A percentile compares a stretch with the other conserved stretches of the same genome.
Evolutionary conservation across 2,888 invertebrate genomes (phyloP).

Genomic region (Harpalus rubripes): DNA sequence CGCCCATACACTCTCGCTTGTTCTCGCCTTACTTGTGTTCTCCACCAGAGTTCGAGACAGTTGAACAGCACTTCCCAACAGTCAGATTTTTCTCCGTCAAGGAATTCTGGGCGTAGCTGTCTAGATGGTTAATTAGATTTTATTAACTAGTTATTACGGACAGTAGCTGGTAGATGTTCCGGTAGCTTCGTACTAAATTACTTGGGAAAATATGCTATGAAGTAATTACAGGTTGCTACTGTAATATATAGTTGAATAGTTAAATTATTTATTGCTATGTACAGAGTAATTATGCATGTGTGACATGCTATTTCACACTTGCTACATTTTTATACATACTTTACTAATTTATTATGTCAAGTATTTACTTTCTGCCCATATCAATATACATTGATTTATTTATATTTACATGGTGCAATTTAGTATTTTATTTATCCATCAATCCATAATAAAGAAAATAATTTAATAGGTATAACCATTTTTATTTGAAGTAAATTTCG

Average conservation of each 20-base stretch:
- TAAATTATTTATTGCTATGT: slow-evolving; percentile 27
- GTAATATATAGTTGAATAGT: neutral
- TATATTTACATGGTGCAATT: neutral
- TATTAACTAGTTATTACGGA: slow-evolving; percentile 48
- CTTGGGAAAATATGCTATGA: slow-evolving; percentile 3
- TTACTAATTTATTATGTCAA: slow-evolving; percentile 24
- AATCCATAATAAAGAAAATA: neutral
- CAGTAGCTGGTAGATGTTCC: slow-evolving; percentile 26
- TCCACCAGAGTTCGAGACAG: slow-evolving; percentile 18
- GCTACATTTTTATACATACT: slow-evolving; percentile 10
- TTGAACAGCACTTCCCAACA: slow-evolving; percentile 32
- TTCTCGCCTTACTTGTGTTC: slow-evolving; percentile 33
- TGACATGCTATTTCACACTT: slow-evolving; percentile 17
- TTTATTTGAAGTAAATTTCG: too few relatives aligned
- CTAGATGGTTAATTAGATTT: slow-evolving; percentile 43
- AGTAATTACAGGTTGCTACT: slow-evolving; percentile 29
- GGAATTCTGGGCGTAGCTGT: slow-evolving; percentile 44
- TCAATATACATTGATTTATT: neutral
- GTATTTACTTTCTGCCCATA: neutral
- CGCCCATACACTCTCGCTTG: slow-evolving; percentile 56
- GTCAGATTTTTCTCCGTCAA: slow-evolving; percentile 33
- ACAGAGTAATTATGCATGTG: slow-evolving; percentile 36
- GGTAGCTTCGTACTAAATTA: slow-evolving; percentile 28
- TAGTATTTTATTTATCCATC: neutral
- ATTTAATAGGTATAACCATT: too few relatives aligned